Evolutionary conservation across 1,140 invertebrate species (phyloP), one percentile per base, ranked within the genome.

Genomic region (Heliconius himera): DNA sequence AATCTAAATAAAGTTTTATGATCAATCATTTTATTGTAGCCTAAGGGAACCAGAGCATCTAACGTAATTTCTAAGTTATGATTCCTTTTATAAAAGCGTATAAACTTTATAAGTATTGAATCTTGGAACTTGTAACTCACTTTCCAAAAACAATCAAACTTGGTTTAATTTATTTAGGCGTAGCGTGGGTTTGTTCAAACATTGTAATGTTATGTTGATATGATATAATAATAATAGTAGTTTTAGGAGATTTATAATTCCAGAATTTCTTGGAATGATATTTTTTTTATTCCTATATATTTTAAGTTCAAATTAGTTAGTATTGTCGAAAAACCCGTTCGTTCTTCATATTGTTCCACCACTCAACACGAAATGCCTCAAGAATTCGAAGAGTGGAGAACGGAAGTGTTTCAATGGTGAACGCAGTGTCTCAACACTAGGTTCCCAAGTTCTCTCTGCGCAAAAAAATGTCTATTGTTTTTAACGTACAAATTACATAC

Each of bases 21-120:
- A 66, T 66, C 60, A 66, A 66, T 66, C 60, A 66, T 29, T 66
- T 66, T 66, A 66, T 66, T 66, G 60, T 66, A n/a, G 22, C 60
- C 22, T 29, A 6, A 66, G 60, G 60, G 26, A 26, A 66, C 8
- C 60, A 66, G 13, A 66, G 22, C 60, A 16, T 66, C 22, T 66
- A 29, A 66, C 56, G 56, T 66, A 66, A 66, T 66, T 66, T 16
- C 56, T 66, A 66, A 66, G 22, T 66, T 66, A 66, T 13, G 56
- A 66, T 66, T 29, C 56, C 22, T 66, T 56, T 66, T 66, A 66
- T 66, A 66, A 66, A 66, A 66, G 2, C 56, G 3, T 66, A 9
- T 26, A 26, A 66, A 66, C 22, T 66, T 66, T 29, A 29, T 26
- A 66, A 66, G 22, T 26, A 66, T 66, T 60, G 54, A 60, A 22